Percentiles rank a stretch among this genome's conserved stretches.
These are phyloP conservation scores for Spisula solida DNA, from an alignment of 2,888 invertebrate species.

Conservation along the genomic window DNA sequence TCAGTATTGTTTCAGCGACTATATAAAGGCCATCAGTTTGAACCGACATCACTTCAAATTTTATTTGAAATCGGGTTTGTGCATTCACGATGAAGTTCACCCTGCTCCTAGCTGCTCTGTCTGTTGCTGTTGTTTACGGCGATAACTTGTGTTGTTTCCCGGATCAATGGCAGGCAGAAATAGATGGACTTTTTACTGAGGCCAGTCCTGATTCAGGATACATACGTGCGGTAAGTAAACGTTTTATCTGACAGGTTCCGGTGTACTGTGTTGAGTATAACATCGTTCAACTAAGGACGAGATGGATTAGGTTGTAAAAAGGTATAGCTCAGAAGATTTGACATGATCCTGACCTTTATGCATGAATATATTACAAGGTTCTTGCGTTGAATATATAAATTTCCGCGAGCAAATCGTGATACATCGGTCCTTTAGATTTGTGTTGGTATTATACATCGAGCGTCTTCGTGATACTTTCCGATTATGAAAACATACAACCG, in stretches of 20 bases:
- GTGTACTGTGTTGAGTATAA: neutral
- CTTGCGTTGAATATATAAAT: too few species aligned
- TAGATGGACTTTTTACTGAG: neutral
- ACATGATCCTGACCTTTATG: too few species aligned
- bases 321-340: too few species aligned
- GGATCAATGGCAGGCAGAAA: neutral
- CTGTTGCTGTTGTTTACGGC: neutral
- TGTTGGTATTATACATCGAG: too few species aligned
- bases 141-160: constrained; percentile 2
- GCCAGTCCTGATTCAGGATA: neutral
- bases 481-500: too few species aligned
- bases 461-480: too few species aligned
- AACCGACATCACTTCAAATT: neutral
- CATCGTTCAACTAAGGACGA: too few species aligned
- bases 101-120: neutral
- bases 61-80: neutral
- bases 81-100: neutral
- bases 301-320: too few species aligned
- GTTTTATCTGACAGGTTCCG: neutral
- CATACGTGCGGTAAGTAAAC: neutral
- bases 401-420: too few species aligned
- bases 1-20: neutral
- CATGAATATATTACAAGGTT: too few species aligned
- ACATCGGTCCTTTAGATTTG: too few species aligned
- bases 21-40: neutral